A percentile compares a stretch with the other conserved stretches of the same genome.
These are phyloP conservation scores for Trichopria drosophilae DNA, from an alignment of 2,888 invertebrate genomes.

Conservation along the genomic window DNA sequence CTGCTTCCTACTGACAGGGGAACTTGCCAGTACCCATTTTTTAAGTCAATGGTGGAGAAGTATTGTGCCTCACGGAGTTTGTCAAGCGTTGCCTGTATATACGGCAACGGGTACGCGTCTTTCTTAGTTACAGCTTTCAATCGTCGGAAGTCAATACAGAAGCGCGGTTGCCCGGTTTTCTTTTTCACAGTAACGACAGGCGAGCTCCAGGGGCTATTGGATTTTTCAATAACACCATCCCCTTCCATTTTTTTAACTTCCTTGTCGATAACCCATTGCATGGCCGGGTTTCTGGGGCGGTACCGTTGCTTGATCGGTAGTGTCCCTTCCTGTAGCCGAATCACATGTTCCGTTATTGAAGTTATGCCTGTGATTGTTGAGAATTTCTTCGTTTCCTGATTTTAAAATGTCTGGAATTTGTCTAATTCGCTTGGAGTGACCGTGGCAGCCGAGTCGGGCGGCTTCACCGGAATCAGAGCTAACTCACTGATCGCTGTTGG, in stretches of 20 bases:
- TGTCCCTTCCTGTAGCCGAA: too few species aligned
- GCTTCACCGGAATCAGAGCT: too few species aligned
- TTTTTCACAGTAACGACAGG: conserved; percentile 14
- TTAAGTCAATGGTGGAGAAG: too few species aligned
- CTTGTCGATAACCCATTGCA: conserved; percentile 28
- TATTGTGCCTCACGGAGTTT: conserved; percentile 44
- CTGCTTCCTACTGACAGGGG: too few species aligned
- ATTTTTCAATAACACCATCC: conserved; percentile 8
- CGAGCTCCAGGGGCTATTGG: conserved; percentile 5
- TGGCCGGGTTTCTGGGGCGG: conserved; percentile 32
- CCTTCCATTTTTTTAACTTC: conserved; percentile 2
- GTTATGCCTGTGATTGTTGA: too few species aligned
- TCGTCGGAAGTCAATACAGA: conserved; percentile 21
- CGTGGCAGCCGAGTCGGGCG: too few species aligned
- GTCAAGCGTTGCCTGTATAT: conserved; percentile 18
- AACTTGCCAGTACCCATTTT: too few species aligned
- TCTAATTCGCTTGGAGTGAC: too few species aligned
- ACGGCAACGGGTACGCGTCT: conserved; percentile 18
- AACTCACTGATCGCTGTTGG: too few species aligned
- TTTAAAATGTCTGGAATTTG: too few species aligned
- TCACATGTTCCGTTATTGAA: too few species aligned
- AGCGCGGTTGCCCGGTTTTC: conserved; percentile 13
- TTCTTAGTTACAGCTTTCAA: conserved; percentile 10
- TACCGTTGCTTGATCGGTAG: conserved; percentile 36
- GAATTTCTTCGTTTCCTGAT: too few species aligned